Base-by-base conservation (phyloP, 2,797 vertebrate genomes). In the Avahi laniger region DNA sequence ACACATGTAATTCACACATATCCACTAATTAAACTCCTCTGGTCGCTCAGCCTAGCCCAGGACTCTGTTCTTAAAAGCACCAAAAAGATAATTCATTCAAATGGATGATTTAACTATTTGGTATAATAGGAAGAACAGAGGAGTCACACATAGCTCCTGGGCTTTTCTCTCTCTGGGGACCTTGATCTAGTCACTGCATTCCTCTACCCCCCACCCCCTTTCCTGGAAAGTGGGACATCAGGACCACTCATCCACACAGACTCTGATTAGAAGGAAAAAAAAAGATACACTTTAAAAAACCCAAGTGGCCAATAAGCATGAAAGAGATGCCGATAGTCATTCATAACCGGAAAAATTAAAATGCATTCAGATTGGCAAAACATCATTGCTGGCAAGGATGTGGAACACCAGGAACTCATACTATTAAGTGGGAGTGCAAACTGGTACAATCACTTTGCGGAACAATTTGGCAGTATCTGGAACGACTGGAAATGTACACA, bases 401-500 rank as follows among this genome's bases (percentile, higher is more conserved):
- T 10, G 12, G 30, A 81, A 70, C 33, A 48, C 75, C 22, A 26
- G 61, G 69, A 70, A 76, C 46, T 43, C 75, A 52, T n/a, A 52
- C 50, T 89, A 80, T 65, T 59, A 76, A 87, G 48, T n/a, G 46
- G 78, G 89, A 93, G 63, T 52, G 50, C 54, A 79, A 94, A 91
- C 30, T 59, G 24, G 59, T 33, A 57, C n/a, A 67, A 79, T 9
- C 43, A 86, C 73, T 88, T 79, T 57, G 52, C 18, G 84, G 73
- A 75, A 75, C 24, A 80, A 80, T 63, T 78, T 54, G 35, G 63
- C 48, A 18, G 75, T 41, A 28, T 94, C 57, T 79, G 38, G n/a
- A 85, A 79, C 91, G 82, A 91, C 69, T 65, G 81, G 78, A 97
- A 93, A 80, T 78, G 67, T 38, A 76, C 35, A 91, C 20, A 57